A percentile compares a stretch with the other conserved stretches of the same genome.
Evolutionary conservation across 2,113 vertebrate species (phyloP).

Genomic region (Hydrochoerus hydrochaeris): DNA sequence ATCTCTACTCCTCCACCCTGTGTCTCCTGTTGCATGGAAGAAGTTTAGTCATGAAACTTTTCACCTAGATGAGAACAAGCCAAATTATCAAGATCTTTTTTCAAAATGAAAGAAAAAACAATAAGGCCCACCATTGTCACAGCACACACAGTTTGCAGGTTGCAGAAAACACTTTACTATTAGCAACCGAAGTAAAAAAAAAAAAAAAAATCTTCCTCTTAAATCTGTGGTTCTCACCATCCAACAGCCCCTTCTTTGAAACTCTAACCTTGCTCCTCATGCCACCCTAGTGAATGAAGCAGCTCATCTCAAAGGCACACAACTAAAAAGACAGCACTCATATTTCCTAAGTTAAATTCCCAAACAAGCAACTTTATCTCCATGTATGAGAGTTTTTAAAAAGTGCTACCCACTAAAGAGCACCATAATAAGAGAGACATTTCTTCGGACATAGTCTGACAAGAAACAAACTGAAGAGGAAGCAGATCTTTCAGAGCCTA

Average conservation of each 20-base stretch:
- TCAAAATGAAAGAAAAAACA: constrained; percentile 24
- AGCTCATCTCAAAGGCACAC: constrained; percentile 35
- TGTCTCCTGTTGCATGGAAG: background rate
- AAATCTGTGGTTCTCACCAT: background rate
- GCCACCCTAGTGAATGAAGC: background rate
- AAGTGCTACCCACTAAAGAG: constrained; percentile 17
- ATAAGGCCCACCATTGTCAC: background rate
- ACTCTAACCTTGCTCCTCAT: constrained; percentile 16
- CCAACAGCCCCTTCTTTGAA: constrained; percentile 52
- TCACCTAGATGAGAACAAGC: constrained; percentile 27
- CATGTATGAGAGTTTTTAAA: constrained; percentile 57
- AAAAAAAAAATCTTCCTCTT: constrained; percentile 22
- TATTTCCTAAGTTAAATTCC: constrained; percentile 67
- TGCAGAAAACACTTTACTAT: background rate
- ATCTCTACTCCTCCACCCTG: background rate
- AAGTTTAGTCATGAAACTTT: constrained; percentile 28
- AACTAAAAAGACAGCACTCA: constrained; percentile 67
- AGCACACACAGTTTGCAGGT: background rate
- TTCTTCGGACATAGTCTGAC: background rate
- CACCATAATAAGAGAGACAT: background rate
- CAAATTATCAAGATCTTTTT: background rate
- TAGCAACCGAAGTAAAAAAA: background rate
- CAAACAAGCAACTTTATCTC: constrained; percentile 52
- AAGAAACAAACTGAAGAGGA: background rate
- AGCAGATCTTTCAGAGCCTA: background rate